Evolutionary conservation across 1,140 invertebrate genomes (phyloP).

Genomic region (Drosophila kepulauana): DNA sequence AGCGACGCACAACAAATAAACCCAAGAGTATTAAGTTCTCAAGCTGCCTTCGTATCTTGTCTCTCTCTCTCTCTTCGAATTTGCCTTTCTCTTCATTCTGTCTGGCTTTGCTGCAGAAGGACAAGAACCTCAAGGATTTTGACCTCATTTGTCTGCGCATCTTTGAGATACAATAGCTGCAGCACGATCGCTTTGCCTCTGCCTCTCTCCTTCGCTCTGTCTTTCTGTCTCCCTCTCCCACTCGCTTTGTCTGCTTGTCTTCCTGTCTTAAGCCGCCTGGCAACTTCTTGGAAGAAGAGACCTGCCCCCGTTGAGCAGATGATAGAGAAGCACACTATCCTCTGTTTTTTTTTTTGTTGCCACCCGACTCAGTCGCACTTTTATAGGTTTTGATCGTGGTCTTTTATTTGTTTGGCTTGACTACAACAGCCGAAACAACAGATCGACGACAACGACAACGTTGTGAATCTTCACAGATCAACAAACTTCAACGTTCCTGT

Average conservation of each 20-base stretch:
- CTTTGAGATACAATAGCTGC: conserved; percentile 51
- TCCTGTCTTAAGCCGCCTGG: conserved; percentile 41
- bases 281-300: conserved; percentile 68
- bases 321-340: conserved; percentile 21
- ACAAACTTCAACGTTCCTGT: conserved; percentile 2
- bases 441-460: not conserved
- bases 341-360: not conserved
- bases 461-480: conserved; percentile 10
- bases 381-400: conserved; percentile 22
- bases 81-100: conserved; percentile 6
- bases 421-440: conserved; percentile 15
- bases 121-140: conserved; percentile 84
- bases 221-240: not conserved
- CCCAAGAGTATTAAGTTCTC: not conserved
- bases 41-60: not conserved
- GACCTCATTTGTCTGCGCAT: conserved; percentile 70
- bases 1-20: conserved; percentile 3
- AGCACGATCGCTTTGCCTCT: not conserved
- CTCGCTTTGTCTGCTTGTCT: conserved; percentile 16
- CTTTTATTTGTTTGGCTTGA: conserved; percentile 38
- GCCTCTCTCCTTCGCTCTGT: not conserved
- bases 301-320: conserved; percentile 44
- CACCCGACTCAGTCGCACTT: not conserved
- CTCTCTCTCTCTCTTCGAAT: not conserved
- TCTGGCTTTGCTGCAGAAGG: conserved; percentile 58